Conservation (phyloP, 2,113 vertebrate species). For the Bettongia penicillata region DNA sequence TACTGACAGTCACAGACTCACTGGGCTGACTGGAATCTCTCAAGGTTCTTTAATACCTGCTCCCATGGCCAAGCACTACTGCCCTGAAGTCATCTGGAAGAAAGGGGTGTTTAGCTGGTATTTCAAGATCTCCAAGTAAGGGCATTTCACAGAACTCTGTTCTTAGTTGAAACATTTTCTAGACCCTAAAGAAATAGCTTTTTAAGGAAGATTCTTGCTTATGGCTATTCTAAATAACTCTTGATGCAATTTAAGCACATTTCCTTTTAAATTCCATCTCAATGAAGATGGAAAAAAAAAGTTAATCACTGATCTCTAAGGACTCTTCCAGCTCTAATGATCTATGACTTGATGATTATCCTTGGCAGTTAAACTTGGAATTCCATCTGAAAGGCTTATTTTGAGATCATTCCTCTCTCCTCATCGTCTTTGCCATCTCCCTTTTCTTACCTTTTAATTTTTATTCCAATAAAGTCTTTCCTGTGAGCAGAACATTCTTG, state of each 20-base stretch:
- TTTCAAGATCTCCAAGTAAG: background rate
- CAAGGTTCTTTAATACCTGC: background rate
- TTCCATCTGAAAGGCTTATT: background rate
- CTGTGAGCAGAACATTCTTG: background rate
- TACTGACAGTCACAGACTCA: background rate
- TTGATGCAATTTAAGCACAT: background rate
- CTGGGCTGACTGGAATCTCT: background rate
- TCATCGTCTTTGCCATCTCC: background rate
- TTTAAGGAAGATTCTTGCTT: background rate
- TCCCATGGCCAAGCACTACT: background rate
- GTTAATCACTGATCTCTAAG: background rate
- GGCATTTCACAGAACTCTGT: background rate
- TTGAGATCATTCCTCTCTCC: background rate
- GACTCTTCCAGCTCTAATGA: background rate
- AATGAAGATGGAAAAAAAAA: background rate
- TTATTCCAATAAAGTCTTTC: background rate
- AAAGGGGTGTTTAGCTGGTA: background rate
- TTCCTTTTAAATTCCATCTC: background rate
- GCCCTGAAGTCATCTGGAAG: background rate
- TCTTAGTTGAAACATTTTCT: background rate
- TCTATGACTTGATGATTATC: background rate
- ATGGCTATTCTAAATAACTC: background rate
- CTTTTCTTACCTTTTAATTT: background rate
- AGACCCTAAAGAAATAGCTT: background rate
- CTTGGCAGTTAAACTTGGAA: background rate